phyloP scores from a whole-genome alignment of 2,888 invertebrate genomes.

The Gisinianus flammeolus region DNA sequence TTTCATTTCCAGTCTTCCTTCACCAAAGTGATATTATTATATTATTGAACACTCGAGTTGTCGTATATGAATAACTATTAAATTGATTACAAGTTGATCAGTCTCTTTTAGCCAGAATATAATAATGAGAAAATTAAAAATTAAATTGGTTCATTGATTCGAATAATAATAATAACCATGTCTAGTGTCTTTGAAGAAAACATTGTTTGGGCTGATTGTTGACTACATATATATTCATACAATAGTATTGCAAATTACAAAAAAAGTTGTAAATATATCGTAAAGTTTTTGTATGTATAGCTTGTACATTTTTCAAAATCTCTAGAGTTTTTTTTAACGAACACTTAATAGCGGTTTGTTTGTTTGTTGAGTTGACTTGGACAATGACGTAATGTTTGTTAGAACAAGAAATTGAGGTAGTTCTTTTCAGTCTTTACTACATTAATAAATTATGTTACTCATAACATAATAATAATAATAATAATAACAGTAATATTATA shows the following conservation, averaged over 20 bases:
- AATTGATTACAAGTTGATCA: constrained; percentile 13
- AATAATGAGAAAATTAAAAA: constrained; percentile 8
- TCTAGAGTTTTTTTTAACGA: constrained; percentile 13
- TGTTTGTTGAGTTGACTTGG: not conserved
- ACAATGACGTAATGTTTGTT: not conserved
- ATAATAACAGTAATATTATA: not conserved
- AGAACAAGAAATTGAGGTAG: constrained; percentile 24
- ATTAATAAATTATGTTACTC: too few species aligned
- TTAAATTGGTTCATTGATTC: constrained; percentile 4
- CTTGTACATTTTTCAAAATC: not conserved
- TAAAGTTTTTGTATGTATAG: too few species aligned
- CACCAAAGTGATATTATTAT: not conserved
- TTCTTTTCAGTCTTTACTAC: constrained; percentile 23
- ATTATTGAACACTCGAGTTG: constrained; percentile 27
- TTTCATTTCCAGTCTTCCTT: constrained; percentile 18
- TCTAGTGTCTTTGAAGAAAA: too few species aligned
- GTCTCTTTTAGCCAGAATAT: constrained; percentile 9
- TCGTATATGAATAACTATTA: not conserved
- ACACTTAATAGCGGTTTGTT: not conserved
- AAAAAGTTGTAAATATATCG: too few species aligned
- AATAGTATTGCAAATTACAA: too few species aligned
- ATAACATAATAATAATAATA: too few species aligned
- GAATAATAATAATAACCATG: constrained; percentile 6
- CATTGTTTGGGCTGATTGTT: too few species aligned
- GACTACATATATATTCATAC: too few species aligned